phyloP scores from a whole-genome alignment of 2,888 invertebrate species.

The Parelbella ahira region DNA sequence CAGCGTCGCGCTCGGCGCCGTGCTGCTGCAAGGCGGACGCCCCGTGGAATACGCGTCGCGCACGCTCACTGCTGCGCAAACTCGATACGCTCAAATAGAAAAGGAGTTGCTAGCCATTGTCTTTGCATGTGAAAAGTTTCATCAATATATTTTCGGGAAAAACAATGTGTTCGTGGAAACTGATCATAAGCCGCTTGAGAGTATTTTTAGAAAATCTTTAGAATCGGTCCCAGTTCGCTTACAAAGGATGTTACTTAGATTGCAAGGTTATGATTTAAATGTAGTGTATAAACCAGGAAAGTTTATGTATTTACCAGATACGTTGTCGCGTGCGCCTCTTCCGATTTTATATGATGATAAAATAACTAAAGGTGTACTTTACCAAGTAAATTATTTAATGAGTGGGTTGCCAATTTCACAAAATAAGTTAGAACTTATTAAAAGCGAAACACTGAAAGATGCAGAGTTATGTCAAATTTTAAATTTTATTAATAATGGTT shows the following conservation, averaged over 20 bases:
- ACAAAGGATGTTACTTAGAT: slow-evolving; percentile 26
- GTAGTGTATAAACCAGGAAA: slow-evolving; percentile 23
- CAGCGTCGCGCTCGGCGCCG: background rate
- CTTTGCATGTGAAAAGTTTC: slow-evolving; percentile 21
- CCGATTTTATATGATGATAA: slow-evolving; percentile 16
- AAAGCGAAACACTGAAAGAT: background rate
- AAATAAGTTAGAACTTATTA: slow-evolving; percentile 11
- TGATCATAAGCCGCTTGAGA: slow-evolving; percentile 27
- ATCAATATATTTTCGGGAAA: slow-evolving; percentile 27
- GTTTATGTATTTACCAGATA: slow-evolving; percentile 26
- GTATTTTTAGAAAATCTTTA: too few species aligned
- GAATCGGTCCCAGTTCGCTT: background rate
- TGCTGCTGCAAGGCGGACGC: slow-evolving; percentile 1
- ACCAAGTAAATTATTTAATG: slow-evolving; percentile 1
- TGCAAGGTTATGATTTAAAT: slow-evolving; percentile 22
- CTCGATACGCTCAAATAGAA: slow-evolving; percentile 26
- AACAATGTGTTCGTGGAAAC: slow-evolving; percentile 14
- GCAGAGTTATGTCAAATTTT: background rate
- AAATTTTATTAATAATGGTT: slow-evolving; percentile 9
- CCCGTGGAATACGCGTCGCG: slow-evolving; percentile 1
- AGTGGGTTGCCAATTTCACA: slow-evolving; percentile 1
- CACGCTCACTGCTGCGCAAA: background rate
- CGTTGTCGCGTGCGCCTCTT: slow-evolving; percentile 26
- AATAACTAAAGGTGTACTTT: slow-evolving; percentile 4
- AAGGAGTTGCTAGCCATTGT: slow-evolving; percentile 26